Conservation (phyloP, 2,113 vertebrate species). For the Gadus chalcogrammus region DNA sequence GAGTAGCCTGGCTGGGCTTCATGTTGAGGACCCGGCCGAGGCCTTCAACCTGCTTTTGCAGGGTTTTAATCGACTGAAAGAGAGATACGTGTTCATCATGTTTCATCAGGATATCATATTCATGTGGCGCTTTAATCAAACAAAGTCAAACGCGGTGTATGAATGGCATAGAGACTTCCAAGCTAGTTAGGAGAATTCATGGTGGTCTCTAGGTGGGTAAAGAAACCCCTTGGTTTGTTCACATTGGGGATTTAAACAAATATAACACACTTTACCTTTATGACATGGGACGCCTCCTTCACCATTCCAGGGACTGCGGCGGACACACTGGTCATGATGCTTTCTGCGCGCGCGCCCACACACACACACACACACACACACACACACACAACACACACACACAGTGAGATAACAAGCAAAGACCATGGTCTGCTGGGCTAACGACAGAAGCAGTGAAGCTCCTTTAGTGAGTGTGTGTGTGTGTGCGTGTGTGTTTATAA, state of each 20-base stretch:
- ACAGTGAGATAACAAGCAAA: neutral
- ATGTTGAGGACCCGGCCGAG: conserved; percentile 76
- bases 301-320: conserved; percentile 65
- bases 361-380: neutral
- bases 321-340: conserved; percentile 68
- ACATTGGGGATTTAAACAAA: too few species aligned
- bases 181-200: too few species aligned
- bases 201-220: too few species aligned
- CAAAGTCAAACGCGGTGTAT: too few species aligned
- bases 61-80: conserved; percentile 73
- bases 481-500: conserved; percentile 3
- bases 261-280: conserved; percentile 77
- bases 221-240: too few species aligned
- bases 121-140: too few species aligned
- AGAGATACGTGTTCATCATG: too few species aligned
- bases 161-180: too few species aligned
- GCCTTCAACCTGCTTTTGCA: conserved; percentile 82
- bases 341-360: conserved; percentile 45
- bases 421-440: neutral
- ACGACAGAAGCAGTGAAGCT: neutral
- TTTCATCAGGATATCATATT: too few species aligned
- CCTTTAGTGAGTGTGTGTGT: conserved; percentile 1
- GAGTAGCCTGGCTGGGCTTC: conserved; percentile 68
- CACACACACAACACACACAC: neutral
- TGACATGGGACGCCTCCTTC: conserved; percentile 69